Evolutionary conservation across 1,140 invertebrate genomes (phyloP), one percentile per base, ranked within the genome.

Genomic region (Rhyacophila brunnea): DNA sequence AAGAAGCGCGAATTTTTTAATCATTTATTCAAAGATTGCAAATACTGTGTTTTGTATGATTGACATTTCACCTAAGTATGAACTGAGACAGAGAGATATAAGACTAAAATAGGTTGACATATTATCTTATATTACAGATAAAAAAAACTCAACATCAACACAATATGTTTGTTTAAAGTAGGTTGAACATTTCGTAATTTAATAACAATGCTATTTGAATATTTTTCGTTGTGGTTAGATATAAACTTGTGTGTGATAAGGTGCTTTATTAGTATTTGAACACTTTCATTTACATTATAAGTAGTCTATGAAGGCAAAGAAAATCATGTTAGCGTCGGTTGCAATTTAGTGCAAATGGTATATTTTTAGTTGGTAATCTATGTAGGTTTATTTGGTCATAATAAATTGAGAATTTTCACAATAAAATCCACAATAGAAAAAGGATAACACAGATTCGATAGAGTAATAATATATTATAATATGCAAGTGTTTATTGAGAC

Each of bases 11-110:
- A 15, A 38, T 48, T 57, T 60, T 59, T 57, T 63, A 51, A 46
- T 64, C 38, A 60, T 64, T 64, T 64, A 64, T 64, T 64, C 54
- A 60, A 64, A 64, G 58, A 64, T 64, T 64, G 62, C 62, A 64
- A 64, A 60, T 60, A 57, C 58, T 64, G 62, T 64, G 58, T 64
- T 64, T 62, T 64, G 51, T 55, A 60, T 64, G 57, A 60, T 64
- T 64, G 62, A 64, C 62, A 64, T 64, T 64, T 53, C 57, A 64
- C 44, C 53, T 64, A 60, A 64, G 43, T 59, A 60, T 60, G 35
- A 60, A 60, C 58, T 64, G 62, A 64, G 62, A 60, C 40, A 62
- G 62, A 64, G 56, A 63, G 35, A 55, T 48, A 60, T 53, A 53
- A 46, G 42, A 59, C 51, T 64, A 64, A 64, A 64, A 46, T 64